Conservation (phyloP, 2,113 vertebrate genomes). For the Pithys albifrons region DNA sequence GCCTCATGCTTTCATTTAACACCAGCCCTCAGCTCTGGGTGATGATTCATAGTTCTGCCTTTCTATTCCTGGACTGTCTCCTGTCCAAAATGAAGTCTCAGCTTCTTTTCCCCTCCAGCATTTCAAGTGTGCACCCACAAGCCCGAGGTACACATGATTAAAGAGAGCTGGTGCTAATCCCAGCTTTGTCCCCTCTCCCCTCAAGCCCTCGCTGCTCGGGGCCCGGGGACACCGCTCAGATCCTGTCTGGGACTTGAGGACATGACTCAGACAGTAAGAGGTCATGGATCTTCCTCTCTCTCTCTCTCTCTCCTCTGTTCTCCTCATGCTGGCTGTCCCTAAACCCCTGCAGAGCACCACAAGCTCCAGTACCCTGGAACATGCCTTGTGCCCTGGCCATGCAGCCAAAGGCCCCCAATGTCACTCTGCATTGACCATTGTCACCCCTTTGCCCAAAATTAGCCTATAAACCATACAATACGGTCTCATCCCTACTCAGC, state of each 20-base stretch:
- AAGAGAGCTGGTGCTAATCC: constrained; percentile 1
- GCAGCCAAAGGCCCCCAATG: fast-evolving
- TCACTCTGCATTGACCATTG: fast-evolving
- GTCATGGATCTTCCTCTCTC: neutral
- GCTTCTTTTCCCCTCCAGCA: constrained; percentile 43
- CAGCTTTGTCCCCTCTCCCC: neutral
- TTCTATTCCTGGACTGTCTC: constrained; percentile 60
- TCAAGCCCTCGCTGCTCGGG: neutral
- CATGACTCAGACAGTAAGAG: neutral
- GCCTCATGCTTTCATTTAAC: neutral
- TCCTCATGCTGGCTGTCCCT: neutral
- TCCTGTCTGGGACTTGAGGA: neutral
- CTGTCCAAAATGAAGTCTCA: constrained; percentile 61
- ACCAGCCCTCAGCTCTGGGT: neutral
- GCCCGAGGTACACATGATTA: neutral
- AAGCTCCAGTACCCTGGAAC: neutral
- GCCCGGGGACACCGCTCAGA: neutral
- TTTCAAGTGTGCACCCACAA: constrained; percentile 34
- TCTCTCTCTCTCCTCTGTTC: neutral
- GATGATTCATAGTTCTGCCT: constrained; percentile 60
- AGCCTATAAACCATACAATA: neutral
- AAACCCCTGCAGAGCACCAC: neutral
- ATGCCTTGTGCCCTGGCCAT: neutral
- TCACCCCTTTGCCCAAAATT: fast-evolving
- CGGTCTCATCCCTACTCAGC: neutral